Conservation (phyloP, 2,113 vertebrate species). For the Callospermophilus lateralis region DNA sequence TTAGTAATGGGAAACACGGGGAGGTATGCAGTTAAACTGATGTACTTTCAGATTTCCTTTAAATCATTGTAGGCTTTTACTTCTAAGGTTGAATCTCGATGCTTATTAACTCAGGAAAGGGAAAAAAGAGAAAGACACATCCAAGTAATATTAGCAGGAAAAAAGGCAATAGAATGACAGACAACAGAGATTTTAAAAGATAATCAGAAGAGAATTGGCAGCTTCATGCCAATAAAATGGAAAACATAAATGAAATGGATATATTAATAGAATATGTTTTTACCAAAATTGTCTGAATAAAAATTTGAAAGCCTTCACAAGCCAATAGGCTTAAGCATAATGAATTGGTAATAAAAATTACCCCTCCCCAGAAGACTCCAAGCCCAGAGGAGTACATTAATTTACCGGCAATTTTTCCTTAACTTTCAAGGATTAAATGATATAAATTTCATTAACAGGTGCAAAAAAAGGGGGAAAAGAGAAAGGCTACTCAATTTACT, state of each 20-base stretch:
- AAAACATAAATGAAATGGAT: constrained; percentile 12
- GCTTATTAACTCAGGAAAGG: neutral
- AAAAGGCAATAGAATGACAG: neutral
- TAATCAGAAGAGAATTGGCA: neutral
- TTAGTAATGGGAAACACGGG: neutral
- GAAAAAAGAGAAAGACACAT: neutral
- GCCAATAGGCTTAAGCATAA: neutral
- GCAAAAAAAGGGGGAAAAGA: neutral
- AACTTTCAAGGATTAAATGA: neutral
- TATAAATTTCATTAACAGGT: constrained; percentile 42
- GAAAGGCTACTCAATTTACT: neutral
- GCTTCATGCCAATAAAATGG: neutral
- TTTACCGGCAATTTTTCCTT: constrained; percentile 33
- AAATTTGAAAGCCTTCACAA: constrained; percentile 30
- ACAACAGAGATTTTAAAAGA: constrained; percentile 31
- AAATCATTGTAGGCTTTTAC: neutral
- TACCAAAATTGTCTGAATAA: constrained; percentile 44
- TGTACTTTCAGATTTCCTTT: constrained; percentile 6
- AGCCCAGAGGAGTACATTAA: neutral
- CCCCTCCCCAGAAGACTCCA: neutral
- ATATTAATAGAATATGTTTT: constrained; percentile 37
- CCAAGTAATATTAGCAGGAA: constrained; percentile 16
- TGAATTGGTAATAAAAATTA: constrained; percentile 41
- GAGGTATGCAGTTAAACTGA: neutral
- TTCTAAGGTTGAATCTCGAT: constrained; percentile 34